Base-by-base conservation (phyloP, 1,140 invertebrate species). In the Bicyclus anynana region DNA sequence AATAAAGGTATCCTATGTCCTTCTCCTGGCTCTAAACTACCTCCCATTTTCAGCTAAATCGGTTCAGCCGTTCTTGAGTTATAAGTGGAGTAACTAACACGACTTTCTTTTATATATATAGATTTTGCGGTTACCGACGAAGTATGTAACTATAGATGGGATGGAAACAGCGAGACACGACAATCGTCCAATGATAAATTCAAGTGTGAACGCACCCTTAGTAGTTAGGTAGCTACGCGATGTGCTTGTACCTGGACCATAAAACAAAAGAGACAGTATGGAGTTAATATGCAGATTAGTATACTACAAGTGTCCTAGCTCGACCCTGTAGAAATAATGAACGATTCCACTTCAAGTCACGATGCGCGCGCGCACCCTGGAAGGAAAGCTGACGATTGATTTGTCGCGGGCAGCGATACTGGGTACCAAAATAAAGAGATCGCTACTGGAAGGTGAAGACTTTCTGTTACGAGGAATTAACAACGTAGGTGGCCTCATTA, bases 261-360 rank as follows among this genome's bases (percentile, higher is more conserved):
- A 54, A 53, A 60, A 54, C 37, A 60, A 54, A 53, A 42, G 46
- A 50, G 52, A 50, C 46, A 53, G 53, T 54, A 59, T 62, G 33
- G 53, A 64, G 64, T 76, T 72, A 77, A 75, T 70, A 77, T 77
- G 69, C 65, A 77, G 67, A 79, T 76, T 78, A 69, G 62, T 72
- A 74, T 63, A 68, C 57, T 44, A 59, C 44, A 55, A 59, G 60
- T 67, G 61, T 63, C 20, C 40, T 44, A 62, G 52, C 54, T 42
- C 57, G 61, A 50, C 48, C 61, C 60, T 69, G 61, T 54, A 42
- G 59, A 64, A 44, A 47, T 80, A 83, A 83, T 75, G 53, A 53
- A 62, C 65, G 33, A 79, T 80, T 80, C 57, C 70, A 26, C 63
- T 78, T 64, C 80, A 76, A 74, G 74, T 83, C 77, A 83, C 77